Percentiles rank a stretch among this genome's conserved stretches.
Evolutionary conservation across 2,113 vertebrate genomes (phyloP).

Genomic region (Chrysemys picta): DNA sequence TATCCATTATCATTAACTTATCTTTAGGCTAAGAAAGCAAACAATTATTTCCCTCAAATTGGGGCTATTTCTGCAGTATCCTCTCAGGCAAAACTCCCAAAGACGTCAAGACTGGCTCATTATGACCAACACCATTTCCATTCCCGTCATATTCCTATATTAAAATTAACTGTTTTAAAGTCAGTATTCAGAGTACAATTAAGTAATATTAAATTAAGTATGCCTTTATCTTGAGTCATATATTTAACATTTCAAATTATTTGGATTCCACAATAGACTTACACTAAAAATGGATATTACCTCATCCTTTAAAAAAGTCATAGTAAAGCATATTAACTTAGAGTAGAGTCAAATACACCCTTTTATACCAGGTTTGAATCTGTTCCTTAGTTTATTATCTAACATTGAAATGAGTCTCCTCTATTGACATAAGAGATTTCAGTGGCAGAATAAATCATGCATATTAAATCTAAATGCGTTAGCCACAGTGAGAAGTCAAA

Average conservation of each 20-base stretch:
- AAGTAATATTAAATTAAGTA: background rate
- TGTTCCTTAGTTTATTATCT: background rate
- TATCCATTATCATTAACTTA: background rate
- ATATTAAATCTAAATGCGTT: background rate
- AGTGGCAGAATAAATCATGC: background rate
- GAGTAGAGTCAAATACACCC: background rate
- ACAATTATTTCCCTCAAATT: background rate
- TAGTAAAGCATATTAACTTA: background rate
- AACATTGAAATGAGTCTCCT: background rate
- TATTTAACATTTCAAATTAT: background rate
- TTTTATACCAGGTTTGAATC: background rate
- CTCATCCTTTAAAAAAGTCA: background rate
- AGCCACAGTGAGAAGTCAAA: slow-evolving; percentile 10
- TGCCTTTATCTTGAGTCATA: background rate
- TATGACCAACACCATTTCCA: accelerated
- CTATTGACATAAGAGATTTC: background rate
- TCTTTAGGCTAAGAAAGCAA: background rate
- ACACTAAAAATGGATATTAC: background rate
- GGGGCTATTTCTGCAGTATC: background rate
- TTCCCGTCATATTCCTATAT: accelerated
- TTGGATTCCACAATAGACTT: background rate
- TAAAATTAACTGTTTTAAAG: background rate
- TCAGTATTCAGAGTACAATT: background rate
- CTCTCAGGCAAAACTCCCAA: background rate
- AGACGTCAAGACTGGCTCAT: background rate